Evolutionary conservation across 2,797 vertebrate genomes (phyloP).

Genomic region (Melanotaenia maccullochi): DNA sequence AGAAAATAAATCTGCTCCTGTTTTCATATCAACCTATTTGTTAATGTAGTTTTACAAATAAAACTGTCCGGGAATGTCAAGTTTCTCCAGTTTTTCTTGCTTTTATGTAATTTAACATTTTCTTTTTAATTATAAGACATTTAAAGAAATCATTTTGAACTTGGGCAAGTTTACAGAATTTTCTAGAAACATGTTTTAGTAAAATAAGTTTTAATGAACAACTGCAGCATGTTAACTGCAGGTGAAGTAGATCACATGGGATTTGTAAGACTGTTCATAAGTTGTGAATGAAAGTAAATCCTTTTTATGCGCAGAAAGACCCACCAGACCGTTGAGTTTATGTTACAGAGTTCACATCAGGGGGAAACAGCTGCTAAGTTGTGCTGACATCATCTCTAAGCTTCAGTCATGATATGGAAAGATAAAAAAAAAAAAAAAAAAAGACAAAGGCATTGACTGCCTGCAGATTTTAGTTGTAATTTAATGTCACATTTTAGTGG

Average conservation of each 20-base stretch:
- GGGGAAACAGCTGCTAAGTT: constrained; percentile 9
- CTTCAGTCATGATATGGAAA: constrained; percentile 12
- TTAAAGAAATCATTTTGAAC: not conserved
- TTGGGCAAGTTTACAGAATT: no score
- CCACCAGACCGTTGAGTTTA: not conserved
- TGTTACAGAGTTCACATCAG: not conserved
- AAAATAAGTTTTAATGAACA: not conserved
- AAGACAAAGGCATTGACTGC: not conserved
- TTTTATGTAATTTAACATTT: not conserved
- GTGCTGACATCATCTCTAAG: constrained; percentile 31
- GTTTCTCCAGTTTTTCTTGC: not conserved
- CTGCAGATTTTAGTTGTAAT: not conserved
- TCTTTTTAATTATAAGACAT: no score
- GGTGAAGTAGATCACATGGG: not conserved
- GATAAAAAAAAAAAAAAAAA: constrained; percentile 19
- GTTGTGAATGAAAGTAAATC: constrained; percentile 3
- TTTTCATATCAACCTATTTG: no score
- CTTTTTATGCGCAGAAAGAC: not conserved
- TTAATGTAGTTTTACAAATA: not conserved
- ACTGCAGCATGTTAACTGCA: not conserved
- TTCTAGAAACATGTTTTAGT: no score
- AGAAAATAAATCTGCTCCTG: no score
- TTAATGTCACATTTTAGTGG: constrained; percentile 27
- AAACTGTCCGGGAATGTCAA: not conserved
- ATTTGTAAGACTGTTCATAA: not conserved